These are phyloP conservation scores for Ptychobarbus kaznakovi DNA, from an alignment of 2,797 vertebrate genomes.

Conservation along the genomic window DNA sequence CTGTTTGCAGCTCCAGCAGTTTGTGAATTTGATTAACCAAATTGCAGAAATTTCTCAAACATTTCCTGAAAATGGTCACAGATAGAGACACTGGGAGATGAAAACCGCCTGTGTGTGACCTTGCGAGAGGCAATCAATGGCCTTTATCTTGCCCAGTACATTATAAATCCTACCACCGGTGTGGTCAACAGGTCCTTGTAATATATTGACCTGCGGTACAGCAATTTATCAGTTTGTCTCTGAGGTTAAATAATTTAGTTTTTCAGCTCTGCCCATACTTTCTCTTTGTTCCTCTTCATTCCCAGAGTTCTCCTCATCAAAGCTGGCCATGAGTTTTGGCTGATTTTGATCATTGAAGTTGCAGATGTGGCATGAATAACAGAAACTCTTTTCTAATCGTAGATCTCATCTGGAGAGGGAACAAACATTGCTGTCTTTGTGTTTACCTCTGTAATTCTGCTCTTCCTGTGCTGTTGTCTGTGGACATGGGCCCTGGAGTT, in stretches of 20 bases:
- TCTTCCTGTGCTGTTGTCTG: conserved; percentile 60
- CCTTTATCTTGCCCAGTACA: conserved; percentile 80
- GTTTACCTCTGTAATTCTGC: conserved; percentile 67
- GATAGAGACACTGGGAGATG: conserved; percentile 69
- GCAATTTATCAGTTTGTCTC: conserved; percentile 83
- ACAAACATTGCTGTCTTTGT: conserved; percentile 63
- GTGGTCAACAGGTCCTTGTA: conserved; percentile 77
- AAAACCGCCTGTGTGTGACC: conserved; percentile 71
- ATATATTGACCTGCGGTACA: conserved; percentile 77
- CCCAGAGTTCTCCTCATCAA: conserved; percentile 37
- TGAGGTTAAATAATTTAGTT: conserved; percentile 83
- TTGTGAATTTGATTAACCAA: conserved; percentile 74
- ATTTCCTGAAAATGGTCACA: conserved; percentile 71
- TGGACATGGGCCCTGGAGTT: conserved; percentile 68
- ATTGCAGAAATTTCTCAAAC: conserved; percentile 67
- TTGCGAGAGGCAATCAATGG: conserved; percentile 81
- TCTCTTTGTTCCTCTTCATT: conserved; percentile 64
- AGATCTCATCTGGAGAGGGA: conserved; percentile 67
- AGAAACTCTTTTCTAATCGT: conserved; percentile 63
- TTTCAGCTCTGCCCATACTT: conserved; percentile 75
- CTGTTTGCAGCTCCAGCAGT: conserved; percentile 63
- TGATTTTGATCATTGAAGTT: conserved; percentile 58
- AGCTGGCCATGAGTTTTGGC: conserved; percentile 34
- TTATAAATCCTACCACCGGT: conserved; percentile 79
- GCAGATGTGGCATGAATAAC: conserved; percentile 62